Conservation (phyloP, 1,140 invertebrate genomes). For the Archivesica marissinica region DNA sequence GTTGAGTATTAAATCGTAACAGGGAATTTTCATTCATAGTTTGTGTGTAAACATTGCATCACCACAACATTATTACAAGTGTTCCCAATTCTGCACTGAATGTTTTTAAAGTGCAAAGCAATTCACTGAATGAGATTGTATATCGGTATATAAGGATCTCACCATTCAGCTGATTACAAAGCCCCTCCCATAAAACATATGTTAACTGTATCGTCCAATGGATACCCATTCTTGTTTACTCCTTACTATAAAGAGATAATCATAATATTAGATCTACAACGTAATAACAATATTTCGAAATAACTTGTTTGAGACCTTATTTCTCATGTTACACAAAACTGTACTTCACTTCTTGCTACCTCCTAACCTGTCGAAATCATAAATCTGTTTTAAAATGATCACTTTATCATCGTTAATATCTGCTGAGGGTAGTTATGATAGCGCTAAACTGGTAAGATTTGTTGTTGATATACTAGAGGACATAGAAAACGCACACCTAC, state of each 20-base stretch:
- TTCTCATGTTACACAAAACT: too few relatives aligned
- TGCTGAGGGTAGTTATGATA: too few relatives aligned
- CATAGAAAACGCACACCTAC: too few relatives aligned
- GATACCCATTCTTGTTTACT: background rate
- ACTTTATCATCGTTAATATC: too few relatives aligned
- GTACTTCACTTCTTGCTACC: too few relatives aligned
- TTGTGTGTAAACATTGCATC: constrained; percentile 33
- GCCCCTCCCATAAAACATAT: constrained; percentile 14
- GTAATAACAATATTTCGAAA: too few relatives aligned
- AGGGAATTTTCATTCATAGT: constrained; percentile 9
- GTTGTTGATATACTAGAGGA: too few relatives aligned
- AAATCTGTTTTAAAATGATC: too few relatives aligned
- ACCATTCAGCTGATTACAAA: background rate
- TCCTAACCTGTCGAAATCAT: too few relatives aligned
- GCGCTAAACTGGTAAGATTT: too few relatives aligned
- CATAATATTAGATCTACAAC: too few relatives aligned
- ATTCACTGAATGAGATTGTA: background rate
- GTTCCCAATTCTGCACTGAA: background rate
- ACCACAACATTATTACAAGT: constrained; percentile 4
- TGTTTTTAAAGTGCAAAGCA: background rate
- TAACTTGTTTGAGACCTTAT: too few relatives aligned
- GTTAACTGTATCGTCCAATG: background rate
- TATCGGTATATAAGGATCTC: constrained; percentile 2
- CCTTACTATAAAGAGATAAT: background rate
- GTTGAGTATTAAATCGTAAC: background rate